Base-by-base conservation (phyloP, 2,113 vertebrate genomes). In the Hoplias malabaricus region DNA sequence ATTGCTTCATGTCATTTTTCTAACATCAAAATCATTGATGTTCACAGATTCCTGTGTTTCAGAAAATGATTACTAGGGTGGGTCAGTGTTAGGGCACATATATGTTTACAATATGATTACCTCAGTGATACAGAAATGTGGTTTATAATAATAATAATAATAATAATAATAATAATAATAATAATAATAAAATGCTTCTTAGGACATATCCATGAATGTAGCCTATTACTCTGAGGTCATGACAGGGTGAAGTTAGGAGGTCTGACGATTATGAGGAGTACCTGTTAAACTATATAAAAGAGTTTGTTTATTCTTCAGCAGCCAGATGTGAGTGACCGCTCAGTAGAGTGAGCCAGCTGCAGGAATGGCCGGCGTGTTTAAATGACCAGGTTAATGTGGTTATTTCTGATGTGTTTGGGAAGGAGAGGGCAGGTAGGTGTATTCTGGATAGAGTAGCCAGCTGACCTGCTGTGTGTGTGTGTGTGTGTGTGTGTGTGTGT, bases 361-460 rank as follows among this genome's bases (percentile, higher is more conserved):
- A 69, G 40, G 21, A 69, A 77, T 66, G 50, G 50, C 36, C 36
- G 25, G 36, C n/a, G 54, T 72, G 68, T 81, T 71, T 40, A 48
- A 77, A 38, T 29, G 31, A 4, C 68, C 40, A 66, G 59, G 46
- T 38, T 53, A 19, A 77, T 29, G 59, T 33, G 31, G 57, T 2
- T n/a, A 5, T 19, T 29, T 77, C 53, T 68, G 27, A 36, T 66
- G 33, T 57, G 53, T 77, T 73, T 77, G 53, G 42, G 43, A 34
- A 68, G 40, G 4, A 40, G 33, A 77, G 53, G 34, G 25, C 62
- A 70, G 76, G 62, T 59, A 57, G 50, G 23, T 61, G 53, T 73
- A 38, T 74, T 54, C 34, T 63, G 40, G 56, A 2, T 8, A 63
- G 59, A 63, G 9, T 9, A 43, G 65, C 40, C 14, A 46, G 19